A percentile compares a stretch with the other conserved stretches of the same genome.
Conservation (phyloP, 2,113 vertebrate species). For the Thalassarche chlororhynchos region DNA sequence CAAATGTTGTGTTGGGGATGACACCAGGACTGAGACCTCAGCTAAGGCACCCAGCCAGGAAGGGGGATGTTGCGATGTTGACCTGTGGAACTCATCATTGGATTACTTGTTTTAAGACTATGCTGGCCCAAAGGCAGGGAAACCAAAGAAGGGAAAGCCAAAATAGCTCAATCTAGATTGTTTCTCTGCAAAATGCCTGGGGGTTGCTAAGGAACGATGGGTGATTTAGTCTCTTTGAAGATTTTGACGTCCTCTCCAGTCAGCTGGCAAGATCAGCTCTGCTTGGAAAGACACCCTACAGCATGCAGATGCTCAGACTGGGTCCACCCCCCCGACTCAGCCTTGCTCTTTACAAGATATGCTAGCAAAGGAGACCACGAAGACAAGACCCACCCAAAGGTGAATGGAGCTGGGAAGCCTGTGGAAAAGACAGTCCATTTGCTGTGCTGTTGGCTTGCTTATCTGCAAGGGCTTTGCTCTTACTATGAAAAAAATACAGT, state of each 20-base stretch:
- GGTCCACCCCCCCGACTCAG: not conserved
- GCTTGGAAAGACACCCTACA: not conserved
- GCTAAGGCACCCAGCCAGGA: not conserved
- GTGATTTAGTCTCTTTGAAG: not conserved
- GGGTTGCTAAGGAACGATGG: not conserved
- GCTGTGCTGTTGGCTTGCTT: not conserved
- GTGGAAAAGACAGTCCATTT: not conserved
- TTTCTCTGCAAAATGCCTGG: not conserved
- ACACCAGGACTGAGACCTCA: not conserved
- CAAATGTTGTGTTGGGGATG: rapidly evolving
- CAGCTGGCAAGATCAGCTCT: not conserved
- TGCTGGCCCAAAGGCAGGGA: not conserved
- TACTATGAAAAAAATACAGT: not conserved
- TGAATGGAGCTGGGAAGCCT: not conserved
- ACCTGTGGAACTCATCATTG: not conserved
- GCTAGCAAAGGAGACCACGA: not conserved
- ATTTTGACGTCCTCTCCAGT: not conserved
- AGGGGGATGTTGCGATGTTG: not conserved
- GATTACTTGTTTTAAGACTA: not conserved
- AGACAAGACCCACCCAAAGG: not conserved
- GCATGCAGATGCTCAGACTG: not conserved
- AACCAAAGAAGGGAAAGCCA: not conserved
- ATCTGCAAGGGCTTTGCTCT: not conserved
- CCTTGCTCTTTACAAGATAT: not conserved
- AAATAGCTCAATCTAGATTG: not conserved